phyloP scores from a whole-genome alignment of 2,888 invertebrate genomes.

The Lepidocyrtinus sp. region DNA sequence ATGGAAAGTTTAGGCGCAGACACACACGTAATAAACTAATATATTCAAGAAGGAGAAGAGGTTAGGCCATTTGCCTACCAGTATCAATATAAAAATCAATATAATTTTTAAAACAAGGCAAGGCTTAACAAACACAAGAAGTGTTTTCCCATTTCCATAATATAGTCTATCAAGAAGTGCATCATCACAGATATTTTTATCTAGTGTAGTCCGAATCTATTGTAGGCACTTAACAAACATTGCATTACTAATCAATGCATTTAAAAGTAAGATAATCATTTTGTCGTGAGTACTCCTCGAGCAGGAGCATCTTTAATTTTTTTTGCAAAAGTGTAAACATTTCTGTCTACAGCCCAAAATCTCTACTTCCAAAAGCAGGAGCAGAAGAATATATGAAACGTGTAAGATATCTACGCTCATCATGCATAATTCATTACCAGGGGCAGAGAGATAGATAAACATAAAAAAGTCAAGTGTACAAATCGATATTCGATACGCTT shows the following conservation, averaged over 20 bases:
- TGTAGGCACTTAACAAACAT: not conserved
- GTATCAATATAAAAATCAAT: slow-evolving; percentile 19
- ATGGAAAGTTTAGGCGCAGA: too few species aligned
- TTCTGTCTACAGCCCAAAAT: slow-evolving; percentile 15
- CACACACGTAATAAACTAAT: slow-evolving; percentile 24
- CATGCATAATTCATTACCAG: slow-evolving; percentile 54
- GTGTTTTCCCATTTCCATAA: slow-evolving; percentile 49
- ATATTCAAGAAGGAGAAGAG: slow-evolving; percentile 20
- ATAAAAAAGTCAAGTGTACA: slow-evolving; percentile 27
- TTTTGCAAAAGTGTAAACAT: not conserved
- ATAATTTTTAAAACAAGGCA: not conserved
- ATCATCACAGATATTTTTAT: not conserved
- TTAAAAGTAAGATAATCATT: not conserved
- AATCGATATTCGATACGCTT: slow-evolving; percentile 1
- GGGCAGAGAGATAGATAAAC: slow-evolving; percentile 23
- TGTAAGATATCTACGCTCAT: too few species aligned
- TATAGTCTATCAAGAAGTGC: slow-evolving; percentile 31
- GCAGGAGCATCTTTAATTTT: not conserved
- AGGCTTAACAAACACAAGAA: slow-evolving; percentile 21
- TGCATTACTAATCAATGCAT: slow-evolving; percentile 7
- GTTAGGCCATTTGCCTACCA: slow-evolving; percentile 2
- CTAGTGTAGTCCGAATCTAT: not conserved
- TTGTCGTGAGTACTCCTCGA: not conserved
- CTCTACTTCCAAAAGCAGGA: not conserved
- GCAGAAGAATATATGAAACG: not conserved